phyloP scores from a whole-genome alignment of 2,888 invertebrate genomes.

The Drosophila kambysellisi region DNA sequence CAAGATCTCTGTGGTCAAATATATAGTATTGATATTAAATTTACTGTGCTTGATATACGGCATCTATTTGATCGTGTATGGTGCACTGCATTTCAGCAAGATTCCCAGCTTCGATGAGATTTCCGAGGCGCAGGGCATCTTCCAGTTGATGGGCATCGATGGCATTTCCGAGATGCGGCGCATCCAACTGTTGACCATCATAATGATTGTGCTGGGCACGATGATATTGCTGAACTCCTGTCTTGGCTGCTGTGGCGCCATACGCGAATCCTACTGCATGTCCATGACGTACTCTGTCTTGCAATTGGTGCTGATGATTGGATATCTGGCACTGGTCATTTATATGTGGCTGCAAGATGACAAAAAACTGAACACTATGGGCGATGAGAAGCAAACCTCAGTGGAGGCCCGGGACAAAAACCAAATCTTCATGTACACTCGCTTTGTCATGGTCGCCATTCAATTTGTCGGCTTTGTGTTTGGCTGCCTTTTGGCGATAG shows the following conservation, averaged over 20 bases:
- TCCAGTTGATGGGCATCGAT: too few species aligned
- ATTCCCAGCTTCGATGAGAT: too few species aligned
- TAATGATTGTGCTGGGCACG: constrained; percentile 89
- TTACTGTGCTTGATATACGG: constrained; percentile 92
- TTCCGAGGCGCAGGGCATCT: too few species aligned
- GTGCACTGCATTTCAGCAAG: constrained; percentile 88
- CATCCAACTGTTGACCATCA: constrained; percentile 88
- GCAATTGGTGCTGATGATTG: constrained; percentile 90
- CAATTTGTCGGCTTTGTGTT: constrained; percentile 93
- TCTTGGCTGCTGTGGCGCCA: constrained; percentile 96
- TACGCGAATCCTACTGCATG: constrained; percentile 95
- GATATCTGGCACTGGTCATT: constrained; percentile 91
- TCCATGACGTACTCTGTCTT: constrained; percentile 91
- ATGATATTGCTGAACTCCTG: constrained; percentile 93
- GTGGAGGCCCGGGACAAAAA: too few species aligned
- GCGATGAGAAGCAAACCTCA: too few species aligned
- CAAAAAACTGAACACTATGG: constrained; percentile 86
- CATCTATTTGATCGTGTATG: constrained; percentile 89
- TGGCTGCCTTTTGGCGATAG: constrained; percentile 95
- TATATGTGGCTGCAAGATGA: constrained; percentile 89
- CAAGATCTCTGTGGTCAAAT: constrained; percentile 92
- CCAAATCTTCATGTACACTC: constrained; percentile 88
- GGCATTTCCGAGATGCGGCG: constrained; percentile 85
- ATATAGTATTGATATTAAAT: constrained; percentile 93
- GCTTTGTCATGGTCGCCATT: constrained; percentile 89